Conservation (phyloP, 1,140 invertebrate genomes). For the Megathymus violae region DNA sequence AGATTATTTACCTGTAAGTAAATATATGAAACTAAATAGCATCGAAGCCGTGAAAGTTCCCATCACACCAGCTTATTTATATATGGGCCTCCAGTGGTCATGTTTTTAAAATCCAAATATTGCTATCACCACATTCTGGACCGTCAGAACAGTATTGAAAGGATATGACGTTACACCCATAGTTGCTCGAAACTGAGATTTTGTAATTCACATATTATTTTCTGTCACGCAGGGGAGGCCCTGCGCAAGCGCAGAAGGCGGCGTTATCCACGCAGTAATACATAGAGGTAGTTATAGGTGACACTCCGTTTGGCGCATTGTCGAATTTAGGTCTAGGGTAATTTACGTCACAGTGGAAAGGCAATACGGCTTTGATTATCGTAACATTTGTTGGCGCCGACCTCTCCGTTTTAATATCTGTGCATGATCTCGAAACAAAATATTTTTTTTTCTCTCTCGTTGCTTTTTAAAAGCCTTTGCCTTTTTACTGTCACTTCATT, state of each 20-base stretch:
- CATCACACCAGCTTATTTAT: too few species aligned
- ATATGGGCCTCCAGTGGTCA: too few species aligned
- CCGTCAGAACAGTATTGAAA: too few species aligned
- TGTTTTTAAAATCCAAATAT: too few species aligned
- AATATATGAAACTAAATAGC: too few species aligned
- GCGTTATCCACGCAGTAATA: slow-evolving; percentile 61
- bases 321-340: slow-evolving; percentile 43
- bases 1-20: too few species aligned
- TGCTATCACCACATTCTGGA: too few species aligned
- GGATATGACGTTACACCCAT: too few species aligned
- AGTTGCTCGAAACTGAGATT: too few species aligned
- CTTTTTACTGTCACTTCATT: background rate
- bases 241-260: slow-evolving; percentile 56
- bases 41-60: too few species aligned
- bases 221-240: slow-evolving; percentile 51
- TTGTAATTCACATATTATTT: too few species aligned
- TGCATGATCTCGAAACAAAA: background rate
- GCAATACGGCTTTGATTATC: background rate
- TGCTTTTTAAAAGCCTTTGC: slow-evolving; percentile 1
- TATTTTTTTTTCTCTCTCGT: too few species aligned
- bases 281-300: slow-evolving; percentile 56
- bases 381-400: background rate
- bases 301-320: slow-evolving; percentile 66
- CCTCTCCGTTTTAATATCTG: background rate
- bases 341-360: slow-evolving; percentile 5